These are phyloP conservation scores for Lepidurus packardi DNA, from an alignment of 1,140 invertebrate species.

Conservation along the genomic window DNA sequence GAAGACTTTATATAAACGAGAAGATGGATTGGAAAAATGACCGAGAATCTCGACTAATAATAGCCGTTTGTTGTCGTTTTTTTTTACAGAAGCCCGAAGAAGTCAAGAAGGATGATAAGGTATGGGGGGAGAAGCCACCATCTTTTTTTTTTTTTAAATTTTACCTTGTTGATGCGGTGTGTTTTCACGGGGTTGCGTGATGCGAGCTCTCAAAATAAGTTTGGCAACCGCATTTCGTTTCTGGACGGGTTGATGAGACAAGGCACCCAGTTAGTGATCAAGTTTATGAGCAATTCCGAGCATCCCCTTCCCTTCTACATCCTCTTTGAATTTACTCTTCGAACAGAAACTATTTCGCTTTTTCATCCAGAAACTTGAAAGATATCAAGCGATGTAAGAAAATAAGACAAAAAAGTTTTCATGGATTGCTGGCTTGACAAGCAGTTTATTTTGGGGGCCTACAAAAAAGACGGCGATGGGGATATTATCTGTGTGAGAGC, in stretches of 20 bases:
- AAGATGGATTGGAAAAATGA: too few species aligned
- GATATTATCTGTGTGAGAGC: background rate
- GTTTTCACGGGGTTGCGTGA: slow-evolving; percentile 6
- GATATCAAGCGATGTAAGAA: background rate
- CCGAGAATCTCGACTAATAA: background rate
- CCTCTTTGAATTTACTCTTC: background rate
- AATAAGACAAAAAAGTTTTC: background rate
- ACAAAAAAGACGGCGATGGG: background rate
- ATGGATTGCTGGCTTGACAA: background rate
- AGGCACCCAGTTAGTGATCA: slow-evolving; percentile 8
- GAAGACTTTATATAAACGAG: too few species aligned
- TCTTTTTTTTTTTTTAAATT: background rate
- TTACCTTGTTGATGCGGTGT: background rate
- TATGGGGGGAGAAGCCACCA: background rate
- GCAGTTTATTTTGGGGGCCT: background rate
- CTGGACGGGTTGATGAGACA: slow-evolving; percentile 17
- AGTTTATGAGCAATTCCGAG: slow-evolving; percentile 7
- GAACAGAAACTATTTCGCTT: background rate
- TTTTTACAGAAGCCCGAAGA: slow-evolving; percentile 14
- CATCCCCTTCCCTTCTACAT: background rate
- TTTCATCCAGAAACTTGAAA: background rate
- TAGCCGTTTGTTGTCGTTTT: background rate
- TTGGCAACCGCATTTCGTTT: slow-evolving; percentile 4
- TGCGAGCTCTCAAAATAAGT: slow-evolving; percentile 21
- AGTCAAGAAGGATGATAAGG: slow-evolving; percentile 10